Evolutionary conservation across 2,797 vertebrate genomes (phyloP).

Genomic region (Clarias laeviceps): DNA sequence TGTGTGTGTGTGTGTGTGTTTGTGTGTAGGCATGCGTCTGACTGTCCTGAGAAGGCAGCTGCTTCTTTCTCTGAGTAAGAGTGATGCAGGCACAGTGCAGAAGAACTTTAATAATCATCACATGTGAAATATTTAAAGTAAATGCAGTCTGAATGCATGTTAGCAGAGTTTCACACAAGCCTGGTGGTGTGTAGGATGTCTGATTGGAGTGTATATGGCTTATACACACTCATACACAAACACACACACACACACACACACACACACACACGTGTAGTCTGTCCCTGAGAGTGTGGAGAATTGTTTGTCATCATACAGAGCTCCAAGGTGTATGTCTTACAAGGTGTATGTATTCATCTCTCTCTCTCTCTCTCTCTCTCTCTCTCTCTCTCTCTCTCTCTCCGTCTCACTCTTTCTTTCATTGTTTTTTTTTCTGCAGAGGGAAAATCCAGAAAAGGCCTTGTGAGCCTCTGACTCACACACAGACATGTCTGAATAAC

Average conservation of each 20-base stretch:
- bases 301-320: not conserved
- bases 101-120: not conserved
- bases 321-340: too few relatives aligned
- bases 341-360: not conserved
- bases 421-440: not conserved
- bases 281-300: not conserved
- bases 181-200: not conserved
- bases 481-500: slow-evolving; percentile 42
- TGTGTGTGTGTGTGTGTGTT: slow-evolving; percentile 7
- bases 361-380: not conserved
- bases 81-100: not conserved
- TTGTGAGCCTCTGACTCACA: slow-evolving; percentile 53
- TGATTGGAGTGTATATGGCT: not conserved
- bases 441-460: slow-evolving; percentile 55
- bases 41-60: slow-evolving; percentile 44
- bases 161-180: not conserved
- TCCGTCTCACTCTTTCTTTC: not conserved
- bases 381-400: not conserved
- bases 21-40: slow-evolving; percentile 22
- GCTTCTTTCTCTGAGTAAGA: slow-evolving; percentile 39
- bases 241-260: too few relatives aligned
- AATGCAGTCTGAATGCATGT: not conserved
- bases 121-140: not conserved
- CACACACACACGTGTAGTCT: not conserved
- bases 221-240: not conserved